Base-by-base conservation (phyloP, 2,797 vertebrate species). In the Sarcophilus harrisii region DNA sequence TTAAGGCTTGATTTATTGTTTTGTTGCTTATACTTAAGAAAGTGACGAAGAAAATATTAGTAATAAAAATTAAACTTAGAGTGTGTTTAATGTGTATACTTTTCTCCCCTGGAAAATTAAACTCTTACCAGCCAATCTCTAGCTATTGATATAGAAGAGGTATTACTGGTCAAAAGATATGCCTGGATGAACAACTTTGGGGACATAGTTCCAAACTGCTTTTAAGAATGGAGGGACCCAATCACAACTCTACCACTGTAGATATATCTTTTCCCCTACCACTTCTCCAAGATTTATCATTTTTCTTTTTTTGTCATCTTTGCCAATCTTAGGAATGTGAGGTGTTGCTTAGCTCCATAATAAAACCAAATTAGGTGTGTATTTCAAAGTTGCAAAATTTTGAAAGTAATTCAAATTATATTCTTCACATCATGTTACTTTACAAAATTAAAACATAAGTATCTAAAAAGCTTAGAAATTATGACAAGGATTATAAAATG, bases 301-400 rank as follows among this genome's bases (percentile, higher is more conserved):
- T 87, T 87, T 32, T 38, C 18, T 49, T 49, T 81, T 81, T 81
- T 81, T 38, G n/a, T 81, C 66, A 81, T 81, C 66, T 81, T 81
- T 81, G 66, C 38, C 73, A 49, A 3, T 87, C 38, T 87, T n/a
- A 45, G 45, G 66, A 38, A 87, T 87, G 21, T 45, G 38, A 87
- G 21, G 73, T 87, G 27, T 87, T 87, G 24, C 38, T 87, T 49
- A 49, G 38, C 13, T 87, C 21, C 73, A 87, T 87, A 87, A 87
- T 87, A 87, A 87, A 87, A 87, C 73, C 73, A 87, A 87, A 87
- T 49, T 87, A 87, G 73, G 73, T 87, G 38, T 87, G 38, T 87
- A 87, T 87, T 87, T 87, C 38, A 49, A 87, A 87, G 73, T 87
- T 87, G 45, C 73, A 87, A 49, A 49, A 87, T 27, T 87, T 24